Base-by-base conservation (phyloP, 2,113 vertebrate genomes). In the Plecotus auritus region DNA sequence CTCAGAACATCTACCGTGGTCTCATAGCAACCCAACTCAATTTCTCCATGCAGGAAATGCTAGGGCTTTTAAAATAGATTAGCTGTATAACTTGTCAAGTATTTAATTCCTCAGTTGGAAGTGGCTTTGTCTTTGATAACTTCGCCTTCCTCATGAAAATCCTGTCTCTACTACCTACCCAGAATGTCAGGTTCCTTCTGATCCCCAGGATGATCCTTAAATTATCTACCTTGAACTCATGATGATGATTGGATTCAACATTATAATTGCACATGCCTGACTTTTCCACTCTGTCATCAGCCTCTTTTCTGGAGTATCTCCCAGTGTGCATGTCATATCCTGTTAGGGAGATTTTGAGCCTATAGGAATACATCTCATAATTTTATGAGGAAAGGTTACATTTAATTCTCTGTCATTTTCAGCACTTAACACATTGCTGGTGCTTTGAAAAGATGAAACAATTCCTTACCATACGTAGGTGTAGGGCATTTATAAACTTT, bases 381-480 rank as follows among this genome's bases (percentile, higher is more conserved):
- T 88, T 91, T 94, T 94, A 83, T 81, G 35, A 88, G 28, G 37
- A 92, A 88, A 94, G n/a, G 77, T 73, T 42, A 37, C 88, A 82
- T 88, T 96, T 92, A 85, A 90, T 91, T 93, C 77, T 84, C 61
- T 85, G 42, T 92, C 73, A 90, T 54, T 96, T 96, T 88, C 74
- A 91, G 45, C 49, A 88, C 16, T 77, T 88, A 94, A 42, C 47
- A 91, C 5, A 76, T 26, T 30, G 16, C 47, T 93, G 54, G 32
- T 94, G 7, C 37, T 90, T 85, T 88, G 72, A 92, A 90, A 81
- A 30, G 12, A 56, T 69, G n/a, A 96, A 90, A 66, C 10, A 47
- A 45, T 77, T 91, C 7, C 23, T 74, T 91, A 76, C 76, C 67
- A 64, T 28, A n/a, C 20, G 45, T 69, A 87, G 7, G 7, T 72